Conservation (phyloP, 2,888 invertebrate species). For the Argyra leucocephala region DNA sequence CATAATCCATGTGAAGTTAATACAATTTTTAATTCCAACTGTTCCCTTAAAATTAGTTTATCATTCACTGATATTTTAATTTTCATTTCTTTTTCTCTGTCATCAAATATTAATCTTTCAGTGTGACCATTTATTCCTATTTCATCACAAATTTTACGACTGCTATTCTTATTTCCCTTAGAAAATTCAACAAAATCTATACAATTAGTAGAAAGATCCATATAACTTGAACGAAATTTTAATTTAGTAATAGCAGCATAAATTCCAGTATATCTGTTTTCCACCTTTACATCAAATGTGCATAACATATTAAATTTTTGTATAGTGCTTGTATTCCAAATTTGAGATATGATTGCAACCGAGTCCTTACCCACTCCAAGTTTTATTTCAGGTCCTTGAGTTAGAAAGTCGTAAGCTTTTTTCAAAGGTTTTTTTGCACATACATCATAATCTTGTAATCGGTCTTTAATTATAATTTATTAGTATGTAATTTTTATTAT, state of each 20-base stretch:
- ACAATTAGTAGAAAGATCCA: slow-evolving; percentile 27
- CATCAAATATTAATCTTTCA: slow-evolving; percentile 35
- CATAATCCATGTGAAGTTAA: slow-evolving; percentile 37
- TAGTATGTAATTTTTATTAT: neutral
- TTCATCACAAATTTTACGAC: slow-evolving; percentile 31
- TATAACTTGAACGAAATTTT: slow-evolving; percentile 35
- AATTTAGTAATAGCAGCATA: slow-evolving; percentile 38
- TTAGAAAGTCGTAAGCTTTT: slow-evolving; percentile 8
- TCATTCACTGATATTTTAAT: slow-evolving; percentile 34
- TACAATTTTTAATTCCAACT: slow-evolving; percentile 37
- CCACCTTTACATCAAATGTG: slow-evolving; percentile 34
- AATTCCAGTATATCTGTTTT: slow-evolving; percentile 33
- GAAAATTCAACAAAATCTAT: slow-evolving; percentile 38
- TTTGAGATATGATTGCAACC: slow-evolving; percentile 35
- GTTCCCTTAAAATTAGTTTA: slow-evolving; percentile 30
- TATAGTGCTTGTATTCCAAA: slow-evolving; percentile 36
- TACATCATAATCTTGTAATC: slow-evolving; percentile 10
- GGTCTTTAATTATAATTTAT: slow-evolving; percentile 1
- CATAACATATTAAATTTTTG: slow-evolving; percentile 36
- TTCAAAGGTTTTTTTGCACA: slow-evolving; percentile 11
- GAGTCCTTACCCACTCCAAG: slow-evolving; percentile 36
- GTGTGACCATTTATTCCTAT: slow-evolving; percentile 35
- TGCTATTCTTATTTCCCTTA: slow-evolving; percentile 35
- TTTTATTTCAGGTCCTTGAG: slow-evolving; percentile 27
- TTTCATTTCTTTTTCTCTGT: slow-evolving; percentile 34